These are phyloP conservation scores for Dicyrtomina minuta DNA, from an alignment of 2,888 invertebrate species.

Conservation along the genomic window DNA sequence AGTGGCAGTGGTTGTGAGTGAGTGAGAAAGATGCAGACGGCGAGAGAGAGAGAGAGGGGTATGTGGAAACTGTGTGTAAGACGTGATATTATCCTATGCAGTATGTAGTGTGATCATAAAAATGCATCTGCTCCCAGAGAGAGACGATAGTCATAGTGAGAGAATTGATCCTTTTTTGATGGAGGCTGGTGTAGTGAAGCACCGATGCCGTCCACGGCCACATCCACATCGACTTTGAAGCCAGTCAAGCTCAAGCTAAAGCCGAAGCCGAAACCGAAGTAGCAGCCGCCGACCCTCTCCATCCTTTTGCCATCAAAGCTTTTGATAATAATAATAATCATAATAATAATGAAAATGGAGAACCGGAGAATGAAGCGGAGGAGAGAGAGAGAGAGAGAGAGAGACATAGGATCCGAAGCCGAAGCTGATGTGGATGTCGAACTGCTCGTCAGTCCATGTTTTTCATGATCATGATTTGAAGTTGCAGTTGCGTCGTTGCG, in stretches of 20 bases:
- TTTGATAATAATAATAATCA: too few relatives aligned
- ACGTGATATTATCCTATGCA: slow-evolving; percentile 5
- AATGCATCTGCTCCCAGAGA: slow-evolving; percentile 25
- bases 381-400: slow-evolving; percentile 11
- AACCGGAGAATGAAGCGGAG: background rate
- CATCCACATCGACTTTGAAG: too few relatives aligned
- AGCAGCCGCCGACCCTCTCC: slow-evolving; percentile 11
- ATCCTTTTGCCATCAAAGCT: slow-evolving; percentile 19
- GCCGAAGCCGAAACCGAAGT: background rate
- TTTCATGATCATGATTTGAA: too few relatives aligned
- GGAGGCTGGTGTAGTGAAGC: slow-evolving; percentile 22
- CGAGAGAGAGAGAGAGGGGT: slow-evolving; percentile 2
- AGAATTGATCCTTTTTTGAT: slow-evolving; percentile 31
- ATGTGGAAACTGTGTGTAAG: too few relatives aligned
- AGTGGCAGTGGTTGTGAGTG: background rate
- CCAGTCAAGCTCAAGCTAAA: too few relatives aligned
- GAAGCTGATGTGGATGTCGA: too few relatives aligned
- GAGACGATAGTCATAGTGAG: background rate
- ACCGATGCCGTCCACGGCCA: background rate
- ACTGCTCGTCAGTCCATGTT: too few relatives aligned
- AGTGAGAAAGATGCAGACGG: slow-evolving; percentile 1
- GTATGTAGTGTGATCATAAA: slow-evolving; percentile 22
- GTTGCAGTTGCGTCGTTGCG: too few relatives aligned
- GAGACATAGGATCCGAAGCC: too few relatives aligned
- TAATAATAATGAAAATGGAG: slow-evolving; percentile 13